Evolutionary conservation across 2,797 vertebrate species (phyloP).

Genomic region (Pseudochaenichthys georgianus): DNA sequence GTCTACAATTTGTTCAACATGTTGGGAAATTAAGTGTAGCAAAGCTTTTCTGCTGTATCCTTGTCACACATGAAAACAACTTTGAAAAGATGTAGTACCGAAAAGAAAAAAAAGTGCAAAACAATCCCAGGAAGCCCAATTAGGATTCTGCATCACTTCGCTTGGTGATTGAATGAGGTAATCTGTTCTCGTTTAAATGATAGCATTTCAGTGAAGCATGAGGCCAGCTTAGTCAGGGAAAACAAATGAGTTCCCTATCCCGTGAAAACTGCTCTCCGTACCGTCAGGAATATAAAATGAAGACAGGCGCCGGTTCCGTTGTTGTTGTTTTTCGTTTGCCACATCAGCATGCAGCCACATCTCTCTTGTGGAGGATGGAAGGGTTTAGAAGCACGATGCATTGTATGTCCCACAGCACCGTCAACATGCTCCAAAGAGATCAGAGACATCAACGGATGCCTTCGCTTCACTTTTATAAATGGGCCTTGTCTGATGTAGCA

Average conservation of each 20-base stretch:
- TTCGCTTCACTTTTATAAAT: slow-evolving; percentile 75
- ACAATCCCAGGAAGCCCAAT: slow-evolving; percentile 75
- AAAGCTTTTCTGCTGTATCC: slow-evolving; percentile 45
- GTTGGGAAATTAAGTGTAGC: slow-evolving; percentile 76
- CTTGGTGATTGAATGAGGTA: slow-evolving; percentile 80
- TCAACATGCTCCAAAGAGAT: slow-evolving; percentile 64
- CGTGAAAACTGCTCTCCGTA: slow-evolving; percentile 56
- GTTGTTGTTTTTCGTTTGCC: slow-evolving; percentile 65
- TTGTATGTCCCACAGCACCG: slow-evolving; percentile 53
- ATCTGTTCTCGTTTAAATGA: slow-evolving; percentile 82
- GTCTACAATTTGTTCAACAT: slow-evolving; percentile 70
- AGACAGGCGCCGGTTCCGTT: slow-evolving; percentile 44
- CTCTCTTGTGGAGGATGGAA: slow-evolving; percentile 54
- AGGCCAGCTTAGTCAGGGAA: slow-evolving; percentile 76
- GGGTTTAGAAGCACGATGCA: slow-evolving; percentile 57
- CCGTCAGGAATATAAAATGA: slow-evolving; percentile 62
- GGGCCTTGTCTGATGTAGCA: slow-evolving; percentile 61
- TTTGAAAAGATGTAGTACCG: slow-evolving; percentile 47
- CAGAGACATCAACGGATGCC: slow-evolving; percentile 54
- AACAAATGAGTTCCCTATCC: slow-evolving; percentile 75
- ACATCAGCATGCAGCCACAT: slow-evolving; percentile 66
- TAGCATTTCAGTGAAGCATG: slow-evolving; percentile 75
- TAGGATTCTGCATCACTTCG: slow-evolving; percentile 78
- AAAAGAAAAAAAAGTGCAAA: neutral
- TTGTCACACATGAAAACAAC: slow-evolving; percentile 41